Base-by-base conservation (phyloP, 2,888 invertebrate species). In the Cheiracanthium punctorium region DNA sequence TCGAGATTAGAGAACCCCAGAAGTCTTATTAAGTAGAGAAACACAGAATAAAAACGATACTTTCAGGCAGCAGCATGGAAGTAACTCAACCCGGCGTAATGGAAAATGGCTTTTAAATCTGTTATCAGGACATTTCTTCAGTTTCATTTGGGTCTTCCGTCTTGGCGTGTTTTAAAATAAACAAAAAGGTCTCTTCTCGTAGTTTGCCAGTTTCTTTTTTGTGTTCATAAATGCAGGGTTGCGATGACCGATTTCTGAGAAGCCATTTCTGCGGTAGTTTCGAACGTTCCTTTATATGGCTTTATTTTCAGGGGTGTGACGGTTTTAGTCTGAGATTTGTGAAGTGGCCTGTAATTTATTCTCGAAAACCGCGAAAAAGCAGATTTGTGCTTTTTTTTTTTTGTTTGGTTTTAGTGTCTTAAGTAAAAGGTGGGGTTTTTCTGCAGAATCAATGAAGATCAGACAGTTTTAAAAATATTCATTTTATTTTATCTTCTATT, bases 101-200 rank as follows among this genome's bases (percentile, higher is more conserved):
- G 69, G 37, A 37, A 58, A 58, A 58, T 24, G 20, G 58, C 58
- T 58, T 58, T 24, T 58, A 58, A 58, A 58, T 24, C 20, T 58
- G 20, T 58, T 58, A 58, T 58, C 24, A 17, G 5, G 24, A 5
- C 24, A 58, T 48, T 48, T 48, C 48, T 48, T 17, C 48, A 48
- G 48, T 48, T 48, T 48, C 48, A 48, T 8, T 10, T 48, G 14
- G 2, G 8, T 12, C 48, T 14, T 37, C 17, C 1, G 48, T 2
- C 48, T 48, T 48, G 14, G 17, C 48, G n/a, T n/a, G n/a, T n/a
- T n/a, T n/a, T n/a, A n/a, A n/a, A n/a, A n/a, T 37, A 37, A 37
- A 37, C 5, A 37, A 37, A 37, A 37, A 37, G 37, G 5, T 37
- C n/a, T n/a, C 5, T 37, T 37, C 12, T 37, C 37, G 7, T 5